Base-by-base conservation (phyloP, 35 echinoderm and acorn worm species). In the Strongylocentrotus purpuratus region DNA sequence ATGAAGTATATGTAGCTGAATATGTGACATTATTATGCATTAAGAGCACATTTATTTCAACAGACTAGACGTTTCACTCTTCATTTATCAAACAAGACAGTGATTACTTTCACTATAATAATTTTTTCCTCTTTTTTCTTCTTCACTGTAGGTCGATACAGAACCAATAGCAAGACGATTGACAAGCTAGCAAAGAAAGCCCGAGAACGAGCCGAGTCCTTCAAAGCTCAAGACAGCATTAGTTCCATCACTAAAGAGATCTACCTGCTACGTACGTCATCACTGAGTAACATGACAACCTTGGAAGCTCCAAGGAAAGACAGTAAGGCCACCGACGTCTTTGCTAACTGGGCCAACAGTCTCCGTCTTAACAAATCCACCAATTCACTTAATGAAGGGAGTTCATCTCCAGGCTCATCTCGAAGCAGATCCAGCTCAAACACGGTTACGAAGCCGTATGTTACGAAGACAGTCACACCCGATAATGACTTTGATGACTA, bases 221-320 rank as follows among this genome's bases (percentile, higher is more conserved):
- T 93, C 17, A 33, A 46, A 17, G 91, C 91, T 7, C 45, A 46
- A 14, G 48, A 93, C 46, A 93, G 91, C 91, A 93, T 93, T 46
- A 93, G 91, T 58, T 93, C 91, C 47, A 93, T 93, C 46, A 93
- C 91, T 47, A 93, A 93, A 58, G 91, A 93, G 48, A 93, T 93
- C 46, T 93, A 93, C 31, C 91, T 93, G n/a, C 91, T 93, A 31
- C 91, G 91, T 31, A 93, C 91, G 13, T 93, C 91, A 9, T 93
- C 91, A 28, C 48, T 93, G 48, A 93, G 91, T 13, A 58, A 93
- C 46, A 93, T 93, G 91, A 18, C 91, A 2, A 93, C 91, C 46
- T 17, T 93, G 45, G n/a, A 93, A 11, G 31, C 28, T 31, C 32
- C 91, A 4, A 93, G 46, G 46, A 93, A 31, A 31, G 91, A 93